phyloP scores from a whole-genome alignment of 2,113 vertebrate genomes.

The Saccopteryx leptura region DNA sequence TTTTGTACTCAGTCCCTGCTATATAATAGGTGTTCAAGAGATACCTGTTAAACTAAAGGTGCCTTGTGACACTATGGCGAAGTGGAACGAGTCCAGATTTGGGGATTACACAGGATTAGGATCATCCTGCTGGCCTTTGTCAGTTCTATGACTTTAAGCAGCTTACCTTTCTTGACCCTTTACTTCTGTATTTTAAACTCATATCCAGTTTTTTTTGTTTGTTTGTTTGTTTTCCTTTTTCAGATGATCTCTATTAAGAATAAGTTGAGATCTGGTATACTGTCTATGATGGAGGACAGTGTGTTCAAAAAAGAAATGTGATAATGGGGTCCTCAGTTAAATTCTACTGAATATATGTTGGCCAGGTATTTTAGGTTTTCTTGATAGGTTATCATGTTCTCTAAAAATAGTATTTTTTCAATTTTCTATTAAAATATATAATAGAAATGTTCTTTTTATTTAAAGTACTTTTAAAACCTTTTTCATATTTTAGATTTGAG shows the following conservation, averaged over 20 bases:
- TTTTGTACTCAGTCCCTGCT: neutral
- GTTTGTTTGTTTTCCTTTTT: neutral
- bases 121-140: neutral
- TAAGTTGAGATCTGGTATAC: conserved; percentile 1
- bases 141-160: neutral
- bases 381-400: neutral
- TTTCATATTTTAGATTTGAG: conserved; percentile 47
- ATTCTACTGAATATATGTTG: neutral
- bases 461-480: neutral
- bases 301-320: conserved; percentile 8
- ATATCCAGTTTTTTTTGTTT: neutral
- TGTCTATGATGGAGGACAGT: neutral
- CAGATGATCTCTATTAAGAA: conserved; percentile 34
- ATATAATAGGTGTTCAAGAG: neutral
- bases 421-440: conserved; percentile 17
- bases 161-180: neutral
- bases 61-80: neutral
- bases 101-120: neutral
- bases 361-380: conserved; percentile 29
- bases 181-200: conserved; percentile 3
- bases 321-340: neutral
- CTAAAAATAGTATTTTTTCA: neutral
- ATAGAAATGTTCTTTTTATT: conserved; percentile 18
- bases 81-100: neutral
- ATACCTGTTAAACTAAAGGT: neutral